phyloP scores from a whole-genome alignment of 2,113 vertebrate species.

The Thalassarche chlororhynchos region DNA sequence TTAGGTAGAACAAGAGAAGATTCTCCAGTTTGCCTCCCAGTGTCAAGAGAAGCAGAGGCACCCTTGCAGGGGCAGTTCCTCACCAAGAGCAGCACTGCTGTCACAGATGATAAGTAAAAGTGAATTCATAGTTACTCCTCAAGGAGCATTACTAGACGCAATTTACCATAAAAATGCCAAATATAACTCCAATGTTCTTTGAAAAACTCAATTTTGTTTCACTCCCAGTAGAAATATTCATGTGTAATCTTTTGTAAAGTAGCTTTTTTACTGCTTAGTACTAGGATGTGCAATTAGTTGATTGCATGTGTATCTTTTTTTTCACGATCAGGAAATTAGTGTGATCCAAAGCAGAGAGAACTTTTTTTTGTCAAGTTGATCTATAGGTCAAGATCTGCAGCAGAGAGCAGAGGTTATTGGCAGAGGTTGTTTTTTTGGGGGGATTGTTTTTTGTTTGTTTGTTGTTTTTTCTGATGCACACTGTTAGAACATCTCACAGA shows the following conservation, averaged over 20 bases:
- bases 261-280: not conserved
- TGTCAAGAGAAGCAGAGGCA: not conserved
- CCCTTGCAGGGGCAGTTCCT: not conserved
- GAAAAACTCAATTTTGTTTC: not conserved
- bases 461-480: not conserved
- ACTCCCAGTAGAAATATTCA: not conserved
- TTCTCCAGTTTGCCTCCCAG: not conserved
- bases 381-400: not conserved
- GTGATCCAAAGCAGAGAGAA: not conserved
- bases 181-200: not conserved
- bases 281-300: not conserved
- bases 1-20: not conserved
- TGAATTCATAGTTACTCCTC: not conserved
- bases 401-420: not conserved
- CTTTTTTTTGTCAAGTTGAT: not conserved
- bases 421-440: not conserved
- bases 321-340: not conserved
- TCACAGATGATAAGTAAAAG: not conserved
- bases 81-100: not conserved
- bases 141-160: not conserved
- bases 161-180: not conserved
- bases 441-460: not conserved
- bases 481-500: not conserved
- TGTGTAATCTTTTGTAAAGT: not conserved
- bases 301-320: not conserved